Evolutionary conservation across 2,888 invertebrate genomes (phyloP), one percentile per base, ranked within the genome.

Genomic region (Temnothorax rugatulus): DNA sequence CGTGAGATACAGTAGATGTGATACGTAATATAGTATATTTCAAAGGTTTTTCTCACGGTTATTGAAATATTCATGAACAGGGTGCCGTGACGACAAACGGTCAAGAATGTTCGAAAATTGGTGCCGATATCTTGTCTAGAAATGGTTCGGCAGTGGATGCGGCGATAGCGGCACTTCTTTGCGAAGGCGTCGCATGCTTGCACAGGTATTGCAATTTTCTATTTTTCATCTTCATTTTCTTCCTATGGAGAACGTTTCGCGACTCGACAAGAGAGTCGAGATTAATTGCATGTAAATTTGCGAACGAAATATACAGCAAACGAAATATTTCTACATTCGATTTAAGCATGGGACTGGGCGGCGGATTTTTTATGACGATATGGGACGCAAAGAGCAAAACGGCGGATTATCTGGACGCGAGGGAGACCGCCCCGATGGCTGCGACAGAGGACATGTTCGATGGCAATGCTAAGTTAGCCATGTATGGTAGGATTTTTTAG

Each of bases 351-450:
- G 99, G 99, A 0, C 95, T 99, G 7, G 98, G 99, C 5, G 99
- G 99, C 64, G 99, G 99, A 18, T 98, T 98, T 95, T 95, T 98
- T 50, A 97, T 98, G 95, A 98, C 97, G 0, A 96, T 98, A 82
- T 98, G 98, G 95, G 96, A 97, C 91, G 96, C 96, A 77, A 90
- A 94, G 61, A 96, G 95, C 0, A 95, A 96, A 5, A 95, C 94
- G 81, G 96, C 97, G 1, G 95, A 96, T 69, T 96, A 96, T 18
- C 92, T 98, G 74, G 97, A 97, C 94, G 97, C 98, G 0, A 96
- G 98, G 84, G 98, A 98, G 95, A 95, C 96, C 0, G 98, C 98
- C 0, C 98, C 98, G 0, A 94, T 94, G 0, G 96, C 95, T 0
- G 97, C 99, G 0, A 95, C 95, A 11, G 94, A 95, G 91, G 95